Evolutionary conservation across 2,888 invertebrate genomes (phyloP).

Genomic region (Brenthis ino): DNA sequence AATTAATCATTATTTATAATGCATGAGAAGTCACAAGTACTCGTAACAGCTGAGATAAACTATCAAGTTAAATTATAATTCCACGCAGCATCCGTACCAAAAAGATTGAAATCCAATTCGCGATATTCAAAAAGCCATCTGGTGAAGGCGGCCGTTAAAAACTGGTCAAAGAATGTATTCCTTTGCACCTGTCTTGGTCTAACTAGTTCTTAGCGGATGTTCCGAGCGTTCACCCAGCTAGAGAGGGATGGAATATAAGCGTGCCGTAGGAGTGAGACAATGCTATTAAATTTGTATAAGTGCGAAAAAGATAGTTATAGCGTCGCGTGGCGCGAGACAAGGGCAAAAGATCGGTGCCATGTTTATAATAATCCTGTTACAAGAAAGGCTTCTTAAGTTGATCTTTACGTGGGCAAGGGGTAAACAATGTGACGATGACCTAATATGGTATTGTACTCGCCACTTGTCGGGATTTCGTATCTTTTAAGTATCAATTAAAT

Average conservation of each 20-base stretch:
- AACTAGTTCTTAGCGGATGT: constrained; percentile 71
- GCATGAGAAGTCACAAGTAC: too few relatives aligned
- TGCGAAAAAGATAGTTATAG: constrained; percentile 42
- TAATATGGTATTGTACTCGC: constrained; percentile 31
- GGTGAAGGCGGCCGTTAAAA: constrained; percentile 40
- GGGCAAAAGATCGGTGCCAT: constrained; percentile 48
- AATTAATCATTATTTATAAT: too few relatives aligned
- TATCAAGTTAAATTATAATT: constrained; percentile 14
- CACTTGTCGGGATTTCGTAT: neutral
- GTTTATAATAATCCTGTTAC: constrained; percentile 64
- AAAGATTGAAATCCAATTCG: constrained; percentile 13
- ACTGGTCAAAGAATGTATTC: constrained; percentile 63
- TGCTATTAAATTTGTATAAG: constrained; percentile 18
- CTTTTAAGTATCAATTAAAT: too few relatives aligned
- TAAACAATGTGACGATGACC: constrained; percentile 28
- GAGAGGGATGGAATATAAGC: constrained; percentile 54
- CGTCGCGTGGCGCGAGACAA: constrained; percentile 67
- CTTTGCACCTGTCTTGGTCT: constrained; percentile 68
- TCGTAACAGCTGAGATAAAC: neutral
- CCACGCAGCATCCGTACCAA: constrained; percentile 7
- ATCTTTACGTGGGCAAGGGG: constrained; percentile 28
- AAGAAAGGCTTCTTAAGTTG: constrained; percentile 45
- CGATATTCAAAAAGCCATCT: constrained; percentile 28
- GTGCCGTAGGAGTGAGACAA: constrained; percentile 42
- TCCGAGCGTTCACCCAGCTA: constrained; percentile 64